Conservation (phyloP, 2,888 invertebrate species). For the Leucania comma region DNA sequence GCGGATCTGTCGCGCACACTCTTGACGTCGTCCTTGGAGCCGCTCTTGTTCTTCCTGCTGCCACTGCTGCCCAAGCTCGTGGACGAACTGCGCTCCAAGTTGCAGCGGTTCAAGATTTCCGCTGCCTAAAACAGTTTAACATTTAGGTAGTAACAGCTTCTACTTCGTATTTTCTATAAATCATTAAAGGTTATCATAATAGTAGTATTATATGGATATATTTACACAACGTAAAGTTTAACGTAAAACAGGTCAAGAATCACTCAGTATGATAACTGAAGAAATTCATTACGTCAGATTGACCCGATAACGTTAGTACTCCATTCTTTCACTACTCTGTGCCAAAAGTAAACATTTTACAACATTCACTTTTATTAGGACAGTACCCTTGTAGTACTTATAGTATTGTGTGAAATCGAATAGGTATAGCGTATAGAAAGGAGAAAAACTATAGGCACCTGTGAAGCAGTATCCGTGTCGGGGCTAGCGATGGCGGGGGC, state of each 20-base stretch:
- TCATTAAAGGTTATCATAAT: too few relatives aligned
- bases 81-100: slow-evolving; percentile 89
- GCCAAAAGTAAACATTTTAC: background rate
- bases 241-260: background rate
- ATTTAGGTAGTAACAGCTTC: too few relatives aligned
- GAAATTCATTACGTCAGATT: too few relatives aligned
- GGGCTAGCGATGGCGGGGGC: slow-evolving; percentile 82
- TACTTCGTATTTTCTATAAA: too few relatives aligned
- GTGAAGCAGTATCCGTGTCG: slow-evolving; percentile 92
- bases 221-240: background rate
- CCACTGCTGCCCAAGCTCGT: slow-evolving; percentile 86
- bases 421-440: background rate
- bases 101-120: slow-evolving; percentile 92
- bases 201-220: too few relatives aligned
- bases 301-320: background rate
- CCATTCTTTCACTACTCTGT: slow-evolving; percentile 20
- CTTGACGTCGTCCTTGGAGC: slow-evolving; percentile 78
- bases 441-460: slow-evolving; percentile 72
- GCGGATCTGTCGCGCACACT: slow-evolving; percentile 72
- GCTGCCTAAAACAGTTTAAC: slow-evolving; percentile 88
- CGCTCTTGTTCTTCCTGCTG: slow-evolving; percentile 80
- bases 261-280: too few relatives aligned
- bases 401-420: too few relatives aligned
- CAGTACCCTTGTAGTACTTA: too few relatives aligned
- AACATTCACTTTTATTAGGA: too few relatives aligned